Conservation (phyloP, 35 echinoderm and acorn worm genomes). For the Apostichopus parvimensis region DNA sequence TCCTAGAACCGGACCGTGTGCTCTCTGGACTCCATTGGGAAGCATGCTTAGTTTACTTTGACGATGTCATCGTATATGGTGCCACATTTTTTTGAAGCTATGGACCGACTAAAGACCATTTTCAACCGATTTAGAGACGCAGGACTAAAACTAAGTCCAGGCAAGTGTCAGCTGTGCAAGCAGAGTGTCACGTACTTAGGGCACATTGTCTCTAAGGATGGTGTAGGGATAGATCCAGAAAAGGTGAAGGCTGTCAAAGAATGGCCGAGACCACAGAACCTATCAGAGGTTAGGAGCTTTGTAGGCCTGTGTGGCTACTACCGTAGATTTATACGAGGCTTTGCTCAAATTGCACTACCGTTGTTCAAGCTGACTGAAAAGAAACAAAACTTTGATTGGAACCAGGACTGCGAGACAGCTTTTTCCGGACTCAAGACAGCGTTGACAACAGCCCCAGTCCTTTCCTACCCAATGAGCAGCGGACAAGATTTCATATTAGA, state of each 20-base stretch:
- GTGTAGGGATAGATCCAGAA: constrained; percentile 15
- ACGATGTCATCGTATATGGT: constrained; percentile 49
- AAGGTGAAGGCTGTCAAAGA: constrained; percentile 47
- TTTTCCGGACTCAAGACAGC: constrained; percentile 23
- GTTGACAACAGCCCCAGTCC: constrained; percentile 38
- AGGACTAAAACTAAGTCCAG: constrained; percentile 58
- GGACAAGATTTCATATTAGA: constrained; percentile 35
- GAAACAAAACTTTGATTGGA: constrained; percentile 37
- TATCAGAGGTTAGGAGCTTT: constrained; percentile 35
- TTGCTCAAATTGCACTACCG: constrained; percentile 46
- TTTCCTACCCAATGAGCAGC: neutral
- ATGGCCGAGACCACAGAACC: constrained; percentile 10
- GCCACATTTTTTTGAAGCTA: constrained; percentile 37
- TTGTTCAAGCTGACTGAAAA: constrained; percentile 35
- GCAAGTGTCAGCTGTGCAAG: constrained; percentile 49
- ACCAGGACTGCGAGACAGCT: constrained; percentile 6
- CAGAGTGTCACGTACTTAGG: constrained; percentile 46
- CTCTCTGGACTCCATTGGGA: constrained; percentile 54
- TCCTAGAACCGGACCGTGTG: constrained; percentile 64
- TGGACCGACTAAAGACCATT: neutral
- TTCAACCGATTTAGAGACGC: constrained; percentile 34
- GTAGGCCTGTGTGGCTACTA: constrained; percentile 50
- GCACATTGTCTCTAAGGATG: constrained; percentile 54
- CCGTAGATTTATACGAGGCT: constrained; percentile 57
- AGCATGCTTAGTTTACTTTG: constrained; percentile 58